Base-by-base conservation (phyloP, 2,113 vertebrate genomes). In the Chauna torquata region DNA sequence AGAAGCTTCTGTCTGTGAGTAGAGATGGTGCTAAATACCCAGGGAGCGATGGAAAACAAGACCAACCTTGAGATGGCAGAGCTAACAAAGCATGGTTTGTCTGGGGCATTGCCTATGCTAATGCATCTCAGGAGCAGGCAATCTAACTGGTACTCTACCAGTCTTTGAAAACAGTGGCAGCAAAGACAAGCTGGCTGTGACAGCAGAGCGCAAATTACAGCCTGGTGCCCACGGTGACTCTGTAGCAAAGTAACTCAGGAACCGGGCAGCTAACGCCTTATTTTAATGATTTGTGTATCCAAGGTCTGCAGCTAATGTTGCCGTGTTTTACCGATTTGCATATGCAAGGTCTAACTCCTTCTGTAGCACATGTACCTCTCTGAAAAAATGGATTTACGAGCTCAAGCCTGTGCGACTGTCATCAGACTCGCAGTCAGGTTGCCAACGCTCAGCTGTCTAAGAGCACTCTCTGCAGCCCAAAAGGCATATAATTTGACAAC, bases 231-330 rank as follows among this genome's bases (percentile, higher is more conserved):
- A 19, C 45, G 15, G 34, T 8, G 44, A 92, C 2, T 9, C 28
- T 24, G 2, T 1, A 44, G 65, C 30, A n/a, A 68, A 72, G n/a
- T 19, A 36, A 68, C 16, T 44, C 72, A 57, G 42, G 34, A 82
- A 76, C 6, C 1, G 11, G 32, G 32, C 25, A 65, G 61, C 65
- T 69, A 36, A 49, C 1, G 5, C 22, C 30, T 79, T 79, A 10
- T 68, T 82, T 65, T 49, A 80, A 52, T 12, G 49, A 42, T 69
- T 61, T 81, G 45, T 36, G 32, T 68, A 49, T 14, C 49, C 44
- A 69, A 3, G 3, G 58, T 38, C 6, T 3, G 13, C 23, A 47
- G 28, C 40, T 65, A 52, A 64, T 0, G 0, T 11, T 23, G 57
- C 16, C 50, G 58, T 34, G 44, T 83, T 79, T 42, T 66, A 20